Evolutionary conservation across 2,888 invertebrate species (phyloP).

Genomic region (Drosophila tripunctata): DNA sequence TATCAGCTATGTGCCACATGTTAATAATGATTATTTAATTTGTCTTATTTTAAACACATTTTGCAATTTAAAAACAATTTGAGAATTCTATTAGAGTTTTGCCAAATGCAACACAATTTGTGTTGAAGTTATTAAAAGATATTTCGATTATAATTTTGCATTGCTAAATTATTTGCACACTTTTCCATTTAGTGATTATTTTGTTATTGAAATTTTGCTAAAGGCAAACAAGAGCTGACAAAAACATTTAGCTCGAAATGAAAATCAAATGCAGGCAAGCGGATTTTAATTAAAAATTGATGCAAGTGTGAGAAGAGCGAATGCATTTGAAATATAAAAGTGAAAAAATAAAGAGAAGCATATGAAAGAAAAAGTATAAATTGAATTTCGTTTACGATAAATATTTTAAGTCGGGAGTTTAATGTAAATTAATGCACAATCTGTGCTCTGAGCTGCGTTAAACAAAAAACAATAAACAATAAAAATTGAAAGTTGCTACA

Average conservation of each 20-base stretch:
- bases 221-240: constrained; percentile 12
- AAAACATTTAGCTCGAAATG: constrained; percentile 2
- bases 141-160: neutral
- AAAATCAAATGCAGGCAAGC: constrained; percentile 16
- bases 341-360: neutral
- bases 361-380: neutral
- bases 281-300: constrained; percentile 35
- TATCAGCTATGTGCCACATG: neutral
- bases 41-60: neutral
- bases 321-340: neutral
- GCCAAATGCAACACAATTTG: neutral
- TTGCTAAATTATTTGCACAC: neutral
- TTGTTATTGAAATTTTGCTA: constrained; percentile 2
- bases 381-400: neutral
- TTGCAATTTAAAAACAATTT: neutral
- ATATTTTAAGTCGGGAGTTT: neutral
- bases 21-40: neutral
- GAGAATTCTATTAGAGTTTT: neutral
- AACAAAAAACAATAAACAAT: constrained; percentile 12
- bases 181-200: constrained; percentile 6
- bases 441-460: constrained; percentile 21
- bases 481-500: constrained; percentile 33
- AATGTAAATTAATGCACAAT: constrained; percentile 26
- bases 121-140: neutral
- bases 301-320: neutral